phyloP scores from a whole-genome alignment of 2,113 vertebrate species.

The Syngnathus typhle region DNA sequence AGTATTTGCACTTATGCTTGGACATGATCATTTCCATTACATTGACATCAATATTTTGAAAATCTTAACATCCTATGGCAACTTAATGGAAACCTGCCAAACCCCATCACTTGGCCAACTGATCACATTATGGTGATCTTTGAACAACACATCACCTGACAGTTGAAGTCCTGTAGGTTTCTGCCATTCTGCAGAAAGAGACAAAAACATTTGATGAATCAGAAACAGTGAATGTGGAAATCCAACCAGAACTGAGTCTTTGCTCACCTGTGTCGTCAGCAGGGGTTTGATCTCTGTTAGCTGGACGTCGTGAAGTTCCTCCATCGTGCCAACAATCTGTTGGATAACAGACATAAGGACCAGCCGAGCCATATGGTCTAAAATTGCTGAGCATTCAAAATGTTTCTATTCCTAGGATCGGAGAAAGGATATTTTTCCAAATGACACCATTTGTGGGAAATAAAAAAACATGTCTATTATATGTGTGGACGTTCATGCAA shows the following conservation, averaged over 20 bases:
- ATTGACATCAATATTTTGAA: neutral
- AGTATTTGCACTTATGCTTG: neutral
- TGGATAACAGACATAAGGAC: no score
- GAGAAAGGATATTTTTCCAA: no score
- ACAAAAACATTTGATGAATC: neutral
- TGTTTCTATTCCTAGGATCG: no score
- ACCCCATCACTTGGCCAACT: neutral
- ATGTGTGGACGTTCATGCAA: neutral
- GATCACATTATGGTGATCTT: neutral
- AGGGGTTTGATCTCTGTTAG: slow-evolving; percentile 93
- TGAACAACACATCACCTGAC: slow-evolving; percentile 76
- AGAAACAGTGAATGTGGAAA: neutral
- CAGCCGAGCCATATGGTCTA: no score
- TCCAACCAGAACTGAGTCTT: neutral
- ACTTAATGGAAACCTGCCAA: neutral
- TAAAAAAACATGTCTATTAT: no score
- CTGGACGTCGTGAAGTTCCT: slow-evolving; percentile 92
- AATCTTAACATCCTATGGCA: neutral
- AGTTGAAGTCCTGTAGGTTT: slow-evolving; percentile 93
- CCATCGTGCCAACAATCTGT: slow-evolving; percentile 68
- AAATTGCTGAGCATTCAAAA: no score
- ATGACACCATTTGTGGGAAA: no score
- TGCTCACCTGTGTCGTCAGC: slow-evolving; percentile 84
- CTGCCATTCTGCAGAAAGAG: slow-evolving; percentile 76
- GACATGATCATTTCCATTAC: neutral